Percentiles rank a stretch among this genome's conserved stretches.
Conservation (phyloP, 2,797 vertebrate species). For the Salmo trutta region DNA sequence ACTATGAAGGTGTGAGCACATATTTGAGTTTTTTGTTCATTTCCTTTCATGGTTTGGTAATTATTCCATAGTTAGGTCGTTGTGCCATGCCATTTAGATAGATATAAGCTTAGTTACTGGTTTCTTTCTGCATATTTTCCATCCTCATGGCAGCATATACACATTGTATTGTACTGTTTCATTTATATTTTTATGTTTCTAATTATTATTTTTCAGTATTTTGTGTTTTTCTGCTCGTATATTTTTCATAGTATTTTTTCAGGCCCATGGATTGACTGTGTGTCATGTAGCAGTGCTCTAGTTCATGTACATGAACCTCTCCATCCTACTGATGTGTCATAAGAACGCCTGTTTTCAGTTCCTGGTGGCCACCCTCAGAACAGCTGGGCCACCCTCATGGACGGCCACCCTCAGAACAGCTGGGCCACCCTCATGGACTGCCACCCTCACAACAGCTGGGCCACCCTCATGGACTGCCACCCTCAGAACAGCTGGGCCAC, state of each 20-base stretch:
- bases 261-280: not conserved
- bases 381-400: not conserved
- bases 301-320: not conserved
- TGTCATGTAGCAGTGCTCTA: not conserved
- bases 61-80: not conserved
- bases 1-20: not conserved
- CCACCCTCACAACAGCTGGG: no score
- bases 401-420: not conserved
- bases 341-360: not conserved
- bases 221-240: not conserved
- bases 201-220: not conserved
- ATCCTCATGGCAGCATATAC: not conserved
- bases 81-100: not conserved
- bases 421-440: not conserved
- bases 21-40: not conserved
- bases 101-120: not conserved
- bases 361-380: not conserved
- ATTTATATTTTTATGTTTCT: not conserved
- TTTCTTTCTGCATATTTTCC: not conserved
- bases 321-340: not conserved
- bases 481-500: no score
- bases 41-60: not conserved
- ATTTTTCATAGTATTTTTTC: not conserved
- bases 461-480: no score
- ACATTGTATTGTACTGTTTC: not conserved